phyloP scores from a whole-genome alignment of 2,888 invertebrate species.

The Limnephilus marmoratus region DNA sequence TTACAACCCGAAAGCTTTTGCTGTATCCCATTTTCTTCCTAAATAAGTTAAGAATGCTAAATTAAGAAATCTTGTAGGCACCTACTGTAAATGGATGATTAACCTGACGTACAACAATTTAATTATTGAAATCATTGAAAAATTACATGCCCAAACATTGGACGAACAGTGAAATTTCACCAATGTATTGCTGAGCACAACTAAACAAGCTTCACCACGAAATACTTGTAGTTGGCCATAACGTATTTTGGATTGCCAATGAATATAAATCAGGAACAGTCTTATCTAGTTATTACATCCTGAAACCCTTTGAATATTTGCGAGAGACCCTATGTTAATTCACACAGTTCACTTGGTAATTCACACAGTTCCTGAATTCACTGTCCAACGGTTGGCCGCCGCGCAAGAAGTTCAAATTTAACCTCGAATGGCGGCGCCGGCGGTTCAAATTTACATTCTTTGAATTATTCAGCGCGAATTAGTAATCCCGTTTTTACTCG shows the following conservation, averaged over 20 bases:
- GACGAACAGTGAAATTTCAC: neutral
- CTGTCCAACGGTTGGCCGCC: constrained; percentile 22
- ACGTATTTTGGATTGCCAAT: neutral
- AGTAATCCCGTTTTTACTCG: constrained; percentile 61
- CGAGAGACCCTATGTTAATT: neutral
- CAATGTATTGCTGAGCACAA: neutral
- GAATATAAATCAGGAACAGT: neutral
- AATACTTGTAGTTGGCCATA: neutral
- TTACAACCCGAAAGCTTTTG: too few species aligned
- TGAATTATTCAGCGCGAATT: constrained; percentile 65
- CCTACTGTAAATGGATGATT: too few species aligned
- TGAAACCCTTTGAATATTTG: neutral
- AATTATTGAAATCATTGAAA: too few species aligned
- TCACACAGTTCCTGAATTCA: neutral
- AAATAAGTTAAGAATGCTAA: too few species aligned
- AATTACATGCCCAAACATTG: neutral
- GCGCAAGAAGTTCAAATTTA: constrained; percentile 56
- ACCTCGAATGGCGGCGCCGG: constrained; percentile 57
- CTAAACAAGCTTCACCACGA: neutral
- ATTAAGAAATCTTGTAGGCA: too few species aligned
- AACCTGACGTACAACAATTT: too few species aligned
- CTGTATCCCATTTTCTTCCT: too few species aligned
- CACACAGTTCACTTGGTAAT: neutral
- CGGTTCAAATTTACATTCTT: constrained; percentile 64
- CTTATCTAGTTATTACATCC: neutral